Percentiles rank a stretch among this genome's conserved stretches.
These are phyloP conservation scores for Aromia moschata DNA, from an alignment of 2,888 invertebrate species.

Conservation along the genomic window DNA sequence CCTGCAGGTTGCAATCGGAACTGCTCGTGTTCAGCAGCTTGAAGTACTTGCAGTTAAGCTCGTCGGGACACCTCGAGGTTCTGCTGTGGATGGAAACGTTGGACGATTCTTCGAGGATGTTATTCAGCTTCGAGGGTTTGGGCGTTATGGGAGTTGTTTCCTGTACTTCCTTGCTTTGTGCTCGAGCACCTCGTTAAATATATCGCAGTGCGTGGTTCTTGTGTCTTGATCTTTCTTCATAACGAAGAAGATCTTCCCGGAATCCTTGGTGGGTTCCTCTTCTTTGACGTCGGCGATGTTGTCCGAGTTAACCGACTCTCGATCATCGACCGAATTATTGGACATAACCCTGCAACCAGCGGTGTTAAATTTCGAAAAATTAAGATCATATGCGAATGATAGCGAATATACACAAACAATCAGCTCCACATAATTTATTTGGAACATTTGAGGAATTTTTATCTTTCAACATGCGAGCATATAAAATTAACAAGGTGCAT, in stretches of 20 bases:
- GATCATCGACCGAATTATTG: conserved; percentile 23
- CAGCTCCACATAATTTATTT: no score
- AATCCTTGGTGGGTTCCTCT: not conserved
- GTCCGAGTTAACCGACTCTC: not conserved
- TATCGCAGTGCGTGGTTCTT: not conserved
- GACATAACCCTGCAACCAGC: conserved; percentile 36
- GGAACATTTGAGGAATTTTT: no score
- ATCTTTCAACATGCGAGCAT: no score
- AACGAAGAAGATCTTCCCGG: conserved; percentile 8
- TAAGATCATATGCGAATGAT: no score
- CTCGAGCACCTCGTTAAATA: not conserved
- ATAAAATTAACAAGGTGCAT: no score
- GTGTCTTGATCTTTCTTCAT: not conserved
- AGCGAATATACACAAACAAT: no score
- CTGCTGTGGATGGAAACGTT: conserved; percentile 25
- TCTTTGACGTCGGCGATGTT: not conserved
- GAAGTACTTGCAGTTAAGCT: conserved; percentile 32
- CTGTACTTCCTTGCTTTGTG: not conserved
- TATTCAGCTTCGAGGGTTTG: conserved; percentile 29
- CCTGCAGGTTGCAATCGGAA: conserved; percentile 38
- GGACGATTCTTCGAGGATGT: conserved; percentile 38
- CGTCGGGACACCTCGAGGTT: conserved; percentile 10
- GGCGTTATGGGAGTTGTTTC: conserved; percentile 20
- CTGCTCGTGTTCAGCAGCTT: conserved; percentile 37
- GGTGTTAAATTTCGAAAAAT: no score